phyloP scores from a whole-genome alignment of 2,797 vertebrate genomes.

The Ambastaia sidthimunki region DNA sequence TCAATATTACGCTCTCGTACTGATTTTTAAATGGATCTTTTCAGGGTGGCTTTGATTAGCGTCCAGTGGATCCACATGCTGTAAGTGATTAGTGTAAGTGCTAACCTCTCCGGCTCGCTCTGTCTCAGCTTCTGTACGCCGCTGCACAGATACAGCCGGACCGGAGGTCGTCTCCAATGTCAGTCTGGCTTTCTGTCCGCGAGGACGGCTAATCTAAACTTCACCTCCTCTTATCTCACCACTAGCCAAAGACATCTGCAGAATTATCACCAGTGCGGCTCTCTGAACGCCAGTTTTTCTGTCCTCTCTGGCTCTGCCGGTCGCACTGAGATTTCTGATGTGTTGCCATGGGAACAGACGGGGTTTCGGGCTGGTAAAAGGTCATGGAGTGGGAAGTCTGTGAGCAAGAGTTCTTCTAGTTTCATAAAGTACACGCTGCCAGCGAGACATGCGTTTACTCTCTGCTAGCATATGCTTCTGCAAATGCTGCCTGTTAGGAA shows the following conservation, averaged over 20 bases:
- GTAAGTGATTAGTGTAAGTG: conserved; percentile 42
- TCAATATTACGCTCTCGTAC: conserved; percentile 7
- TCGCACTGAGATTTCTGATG: conserved; percentile 15
- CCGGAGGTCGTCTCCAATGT: conserved; percentile 64
- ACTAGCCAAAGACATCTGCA: conserved; percentile 53
- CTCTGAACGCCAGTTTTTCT: conserved; percentile 7
- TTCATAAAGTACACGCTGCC: neutral
- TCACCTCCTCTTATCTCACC: conserved; percentile 73
- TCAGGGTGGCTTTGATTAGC: conserved; percentile 32
- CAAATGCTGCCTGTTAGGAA: conserved; percentile 4
- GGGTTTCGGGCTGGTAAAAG: conserved; percentile 19
- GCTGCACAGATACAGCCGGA: conserved; percentile 48
- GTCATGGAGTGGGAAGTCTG: conserved; percentile 22
- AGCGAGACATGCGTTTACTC: conserved; percentile 6
- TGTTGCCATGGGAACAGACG: neutral
- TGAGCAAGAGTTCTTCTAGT: conserved; percentile 25
- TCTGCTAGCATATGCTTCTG: conserved; percentile 9
- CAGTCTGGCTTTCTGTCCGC: conserved; percentile 71
- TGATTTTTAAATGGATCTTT: conserved; percentile 28
- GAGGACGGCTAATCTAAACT: conserved; percentile 75
- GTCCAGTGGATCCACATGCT: conserved; percentile 14
- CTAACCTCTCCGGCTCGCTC: conserved; percentile 17
- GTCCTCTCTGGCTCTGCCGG: conserved; percentile 11
- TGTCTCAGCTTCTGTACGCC: neutral
- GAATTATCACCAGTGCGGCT: conserved; percentile 32